Percentiles rank a stretch among this genome's conserved stretches.
Conservation (phyloP, 35 echinoderm and acorn worm genomes). For the Holothuria glaberrima region DNA sequence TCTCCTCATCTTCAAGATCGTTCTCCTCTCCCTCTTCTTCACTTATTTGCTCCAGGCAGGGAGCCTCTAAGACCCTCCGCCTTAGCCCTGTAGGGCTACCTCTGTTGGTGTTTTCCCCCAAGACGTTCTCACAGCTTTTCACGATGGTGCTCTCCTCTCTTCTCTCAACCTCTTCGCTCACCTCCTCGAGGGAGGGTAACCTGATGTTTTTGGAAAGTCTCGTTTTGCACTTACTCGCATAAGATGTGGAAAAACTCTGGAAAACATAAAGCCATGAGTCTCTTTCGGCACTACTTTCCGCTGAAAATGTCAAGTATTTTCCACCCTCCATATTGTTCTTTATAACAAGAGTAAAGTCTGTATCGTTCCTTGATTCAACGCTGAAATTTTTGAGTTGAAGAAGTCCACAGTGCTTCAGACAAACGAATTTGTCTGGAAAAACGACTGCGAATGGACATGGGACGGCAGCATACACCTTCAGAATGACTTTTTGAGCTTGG, state of each 20-base stretch:
- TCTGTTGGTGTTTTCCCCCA: not conserved
- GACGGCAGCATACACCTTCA: conserved; percentile 40
- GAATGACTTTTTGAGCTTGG: conserved; percentile 16
- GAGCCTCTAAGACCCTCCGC: conserved; percentile 31
- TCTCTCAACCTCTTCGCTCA: conserved; percentile 28
- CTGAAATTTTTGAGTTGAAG: conserved; percentile 46
- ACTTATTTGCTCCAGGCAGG: conserved; percentile 39
- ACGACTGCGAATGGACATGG: conserved; percentile 30
- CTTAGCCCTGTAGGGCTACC: not conserved
- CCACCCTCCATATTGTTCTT: conserved; percentile 50
- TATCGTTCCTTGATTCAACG: not conserved
- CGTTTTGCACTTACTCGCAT: not conserved
- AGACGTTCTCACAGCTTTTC: conserved; percentile 13
- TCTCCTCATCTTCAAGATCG: conserved; percentile 7
- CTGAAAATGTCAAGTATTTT: conserved; percentile 29
- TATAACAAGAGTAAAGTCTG: conserved; percentile 24
- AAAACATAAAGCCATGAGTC: conserved; percentile 27
- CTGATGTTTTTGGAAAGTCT: not conserved
- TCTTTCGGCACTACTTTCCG: conserved; percentile 9
- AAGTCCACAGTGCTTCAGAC: conserved; percentile 34
- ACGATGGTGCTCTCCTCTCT: conserved; percentile 15
- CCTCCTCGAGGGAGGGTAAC: conserved; percentile 30
- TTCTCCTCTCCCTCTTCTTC: conserved; percentile 47
- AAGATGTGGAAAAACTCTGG: not conserved
- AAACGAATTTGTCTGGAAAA: conserved; percentile 39